phyloP scores from a whole-genome alignment of 2,113 vertebrate species.

The Gobio gobio region DNA sequence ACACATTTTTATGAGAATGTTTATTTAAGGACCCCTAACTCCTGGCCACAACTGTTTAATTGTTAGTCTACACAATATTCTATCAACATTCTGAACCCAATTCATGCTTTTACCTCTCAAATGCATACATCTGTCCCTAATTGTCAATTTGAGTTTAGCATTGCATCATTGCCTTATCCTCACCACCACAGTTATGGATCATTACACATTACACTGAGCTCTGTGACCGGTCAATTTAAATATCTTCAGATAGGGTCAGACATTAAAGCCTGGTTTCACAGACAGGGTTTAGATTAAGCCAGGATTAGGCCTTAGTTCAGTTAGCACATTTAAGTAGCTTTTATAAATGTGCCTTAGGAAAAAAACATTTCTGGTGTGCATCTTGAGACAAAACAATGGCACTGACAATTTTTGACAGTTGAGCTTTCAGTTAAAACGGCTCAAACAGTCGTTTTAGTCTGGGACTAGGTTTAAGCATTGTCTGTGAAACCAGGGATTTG shows the following conservation, averaged over 20 bases:
- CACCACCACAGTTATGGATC: background rate
- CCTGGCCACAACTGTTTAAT: constrained; percentile 20
- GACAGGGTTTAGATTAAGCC: no score
- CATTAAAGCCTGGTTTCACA: no score
- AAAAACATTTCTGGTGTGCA: no score
- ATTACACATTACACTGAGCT: constrained; percentile 17
- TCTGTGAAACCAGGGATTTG: no score
- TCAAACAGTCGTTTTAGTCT: no score
- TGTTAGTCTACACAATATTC: constrained; percentile 28
- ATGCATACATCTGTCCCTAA: background rate
- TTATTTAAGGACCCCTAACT: constrained; percentile 64
- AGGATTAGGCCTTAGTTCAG: no score
- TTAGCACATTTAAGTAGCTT: no score
- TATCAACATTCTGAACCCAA: constrained; percentile 12
- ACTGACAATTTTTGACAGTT: no score
- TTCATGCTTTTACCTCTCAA: constrained; percentile 21
- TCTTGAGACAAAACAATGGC: no score
- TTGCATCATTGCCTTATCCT: background rate
- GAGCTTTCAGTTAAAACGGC: no score
- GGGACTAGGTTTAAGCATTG: no score
- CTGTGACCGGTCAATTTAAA: background rate
- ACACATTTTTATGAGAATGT: constrained; percentile 72
- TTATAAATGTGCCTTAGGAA: no score
- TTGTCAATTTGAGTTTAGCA: background rate
- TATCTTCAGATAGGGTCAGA: background rate